These are phyloP conservation scores for Drosophila differens DNA, from an alignment of 2,888 invertebrate genomes.

Conservation along the genomic window DNA sequence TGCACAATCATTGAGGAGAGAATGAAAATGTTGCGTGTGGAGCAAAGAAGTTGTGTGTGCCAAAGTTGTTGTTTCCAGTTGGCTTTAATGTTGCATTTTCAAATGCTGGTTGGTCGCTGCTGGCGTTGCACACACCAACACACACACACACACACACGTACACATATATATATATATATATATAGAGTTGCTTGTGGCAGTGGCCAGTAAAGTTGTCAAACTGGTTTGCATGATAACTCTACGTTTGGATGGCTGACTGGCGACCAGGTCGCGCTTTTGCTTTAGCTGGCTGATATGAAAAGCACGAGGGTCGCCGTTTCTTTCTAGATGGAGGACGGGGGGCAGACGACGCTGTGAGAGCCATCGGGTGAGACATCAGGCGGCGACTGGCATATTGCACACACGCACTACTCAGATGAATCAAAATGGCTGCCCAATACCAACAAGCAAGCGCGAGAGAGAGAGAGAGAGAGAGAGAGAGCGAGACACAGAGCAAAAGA, in stretches of 20 bases:
- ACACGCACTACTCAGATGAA: constrained; percentile 53
- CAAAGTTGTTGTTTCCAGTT: constrained; percentile 68
- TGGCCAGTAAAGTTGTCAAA: constrained; percentile 64
- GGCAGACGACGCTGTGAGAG: neutral
- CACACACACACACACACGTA: constrained; percentile 18
- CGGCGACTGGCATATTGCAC: constrained; percentile 67
- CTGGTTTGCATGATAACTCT: constrained; percentile 72
- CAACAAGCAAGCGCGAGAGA: neutral
- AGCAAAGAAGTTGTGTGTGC: constrained; percentile 61
- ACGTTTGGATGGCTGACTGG: constrained; percentile 63
- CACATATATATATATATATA: neutral
- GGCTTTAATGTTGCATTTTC: constrained; percentile 78
- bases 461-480: neutral
- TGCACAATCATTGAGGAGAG: constrained; percentile 33
- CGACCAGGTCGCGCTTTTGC: constrained; percentile 72
- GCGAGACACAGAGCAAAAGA: neutral
- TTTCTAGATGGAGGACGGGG: neutral
- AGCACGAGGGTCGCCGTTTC: constrained; percentile 60
- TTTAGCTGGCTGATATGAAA: constrained; percentile 69
- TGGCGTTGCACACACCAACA: constrained; percentile 56
- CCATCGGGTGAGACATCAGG: constrained; percentile 3
- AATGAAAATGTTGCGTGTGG: constrained; percentile 63
- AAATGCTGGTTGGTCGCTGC: constrained; percentile 75
- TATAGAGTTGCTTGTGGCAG: constrained; percentile 6
- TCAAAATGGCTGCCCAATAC: constrained; percentile 55